Evolutionary conservation across 2,888 invertebrate species (phyloP).

Genomic region (Drosophila barbarae): DNA sequence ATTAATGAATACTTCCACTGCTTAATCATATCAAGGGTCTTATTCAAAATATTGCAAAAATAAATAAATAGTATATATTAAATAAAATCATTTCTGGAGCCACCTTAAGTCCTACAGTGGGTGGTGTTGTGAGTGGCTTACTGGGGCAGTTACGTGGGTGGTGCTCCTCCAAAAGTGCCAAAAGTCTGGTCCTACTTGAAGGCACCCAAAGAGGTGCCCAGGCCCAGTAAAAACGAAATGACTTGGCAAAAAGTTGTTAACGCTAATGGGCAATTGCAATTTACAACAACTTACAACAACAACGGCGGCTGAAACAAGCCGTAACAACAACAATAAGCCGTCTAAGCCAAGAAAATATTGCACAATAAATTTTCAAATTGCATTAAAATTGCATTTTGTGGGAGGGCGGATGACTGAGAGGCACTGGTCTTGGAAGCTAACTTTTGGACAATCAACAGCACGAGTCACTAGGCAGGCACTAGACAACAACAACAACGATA

Average conservation of each 20-base stretch:
- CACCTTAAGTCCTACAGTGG: background rate
- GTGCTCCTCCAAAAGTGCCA: conserved; percentile 2
- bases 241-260: conserved; percentile 60
- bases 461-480: conserved; percentile 66
- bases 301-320: conserved; percentile 4
- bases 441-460: conserved; percentile 59
- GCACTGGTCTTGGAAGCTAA: conserved; percentile 9
- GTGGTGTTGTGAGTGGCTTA: too few relatives aligned
- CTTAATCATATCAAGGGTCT: background rate
- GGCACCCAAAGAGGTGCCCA: background rate
- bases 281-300: conserved; percentile 9
- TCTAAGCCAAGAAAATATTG: conserved; percentile 60
- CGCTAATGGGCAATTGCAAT: conserved; percentile 58
- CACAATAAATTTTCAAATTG: conserved; percentile 59
- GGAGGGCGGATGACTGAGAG: conserved; percentile 20
- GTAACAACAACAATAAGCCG: conserved; percentile 22
- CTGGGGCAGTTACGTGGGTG: conserved; percentile 10
- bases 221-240: conserved; percentile 39
- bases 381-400: conserved; percentile 53
- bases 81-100: background rate
- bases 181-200: conserved; percentile 1
- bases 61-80: background rate
- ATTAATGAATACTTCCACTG: background rate
- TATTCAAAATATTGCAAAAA: background rate
- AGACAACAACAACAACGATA: conserved; percentile 40